phyloP scores from a whole-genome alignment of 2,888 invertebrate genomes.

The Leucophenga montana region DNA sequence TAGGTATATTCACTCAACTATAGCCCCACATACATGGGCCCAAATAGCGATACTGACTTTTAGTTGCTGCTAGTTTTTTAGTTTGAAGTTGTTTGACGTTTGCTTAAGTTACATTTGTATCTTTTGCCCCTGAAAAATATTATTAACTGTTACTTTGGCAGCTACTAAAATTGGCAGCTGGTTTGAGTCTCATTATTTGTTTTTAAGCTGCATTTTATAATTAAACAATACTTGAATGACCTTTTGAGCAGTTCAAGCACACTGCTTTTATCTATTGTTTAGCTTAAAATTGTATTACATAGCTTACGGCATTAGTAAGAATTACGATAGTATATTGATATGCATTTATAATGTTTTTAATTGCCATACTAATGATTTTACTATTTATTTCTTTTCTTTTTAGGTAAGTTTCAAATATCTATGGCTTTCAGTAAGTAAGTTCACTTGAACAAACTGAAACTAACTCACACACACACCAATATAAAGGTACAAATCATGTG shows the following conservation, averaged over 20 bases:
- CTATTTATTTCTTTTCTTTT: slow-evolving; percentile 12
- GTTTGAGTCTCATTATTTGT: neutral
- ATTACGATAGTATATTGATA: too few relatives aligned
- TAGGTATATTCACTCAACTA: too few relatives aligned
- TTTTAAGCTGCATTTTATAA: too few relatives aligned
- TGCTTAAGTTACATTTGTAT: neutral
- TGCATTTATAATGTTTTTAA: too few relatives aligned
- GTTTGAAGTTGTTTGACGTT: too few relatives aligned
- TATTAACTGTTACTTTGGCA: neutral
- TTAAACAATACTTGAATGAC: too few relatives aligned
- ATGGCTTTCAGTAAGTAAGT: neutral
- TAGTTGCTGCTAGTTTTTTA: neutral
- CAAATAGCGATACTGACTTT: neutral
- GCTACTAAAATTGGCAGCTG: neutral
- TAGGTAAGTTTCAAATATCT: slow-evolving; percentile 46
- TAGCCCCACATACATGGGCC: neutral
- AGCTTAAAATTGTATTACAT: too few relatives aligned
- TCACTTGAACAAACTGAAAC: neutral
- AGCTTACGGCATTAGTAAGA: too few relatives aligned
- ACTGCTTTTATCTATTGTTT: too few relatives aligned
- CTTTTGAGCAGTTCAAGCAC: too few relatives aligned
- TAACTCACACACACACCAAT: too few relatives aligned
- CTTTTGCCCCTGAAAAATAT: neutral
- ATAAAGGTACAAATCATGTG: neutral
- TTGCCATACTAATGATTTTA: neutral